Base-by-base conservation (phyloP, 2,888 invertebrate species). In the Nemoura dubitans region DNA sequence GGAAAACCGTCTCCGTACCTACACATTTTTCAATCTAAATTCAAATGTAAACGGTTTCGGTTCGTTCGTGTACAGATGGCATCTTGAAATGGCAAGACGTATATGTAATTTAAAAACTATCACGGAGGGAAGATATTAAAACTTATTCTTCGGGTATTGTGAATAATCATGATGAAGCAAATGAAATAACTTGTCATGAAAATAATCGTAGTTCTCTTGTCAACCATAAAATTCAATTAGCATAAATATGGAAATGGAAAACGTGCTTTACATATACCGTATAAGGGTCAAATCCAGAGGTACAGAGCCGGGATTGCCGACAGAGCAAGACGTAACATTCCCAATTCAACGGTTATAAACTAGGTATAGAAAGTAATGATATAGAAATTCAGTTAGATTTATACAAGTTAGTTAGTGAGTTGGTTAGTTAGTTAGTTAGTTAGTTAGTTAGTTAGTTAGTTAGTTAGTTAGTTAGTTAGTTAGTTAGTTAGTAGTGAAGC, bases 11-110 rank as follows among this genome's bases (percentile, higher is more conserved):
- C 83, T 14, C 83, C 76, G 30, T 42, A 42, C 14, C n/a, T 77
- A 83, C 82, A 86, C 86, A 85, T 42, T 87, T 85, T 87, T 86
- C 87, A 86, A 87, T 86, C 86, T 87, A 86, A 85, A 87, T 87
- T 87, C 83, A 85, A 83, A 86, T 86, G 78, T 59, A 59, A 59
- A 59, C 59, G 59, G 10, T 21, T 59, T 59, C 59, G 83, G 42
- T 83, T 83, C 36, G 21, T n/a, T n/a, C n/a, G n/a, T n/a, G n/a
- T 21, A 83, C 83, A 29, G 43, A 43, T 83, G 28, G 25, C 83
- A 42, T 36, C 29, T 83, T 83, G 14, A 83, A 26, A 83, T 42
- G 43, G 83, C 30, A 26, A 83, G 42, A 83, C 36, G 36, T 3
- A 36, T 36, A 10, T 59, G 21, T 59, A 21, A 59, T 59, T 59